Percentiles rank a stretch among this genome's conserved stretches.
Evolutionary conservation across 2,113 vertebrate species (phyloP).

Genomic region (Lepus timidus): DNA sequence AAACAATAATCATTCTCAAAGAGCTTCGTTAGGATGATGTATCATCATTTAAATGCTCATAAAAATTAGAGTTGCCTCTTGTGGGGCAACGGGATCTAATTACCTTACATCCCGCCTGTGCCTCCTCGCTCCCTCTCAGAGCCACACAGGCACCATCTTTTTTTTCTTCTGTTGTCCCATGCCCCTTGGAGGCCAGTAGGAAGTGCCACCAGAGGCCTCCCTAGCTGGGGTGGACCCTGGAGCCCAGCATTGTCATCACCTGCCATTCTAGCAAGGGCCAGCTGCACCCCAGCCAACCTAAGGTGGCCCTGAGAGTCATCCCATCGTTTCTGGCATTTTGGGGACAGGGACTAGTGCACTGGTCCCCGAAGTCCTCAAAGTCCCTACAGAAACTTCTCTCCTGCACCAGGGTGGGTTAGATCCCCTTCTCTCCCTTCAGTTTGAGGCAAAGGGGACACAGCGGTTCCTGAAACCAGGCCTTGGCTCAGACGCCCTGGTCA

Average conservation of each 20-base stretch:
- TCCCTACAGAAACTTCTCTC: background rate
- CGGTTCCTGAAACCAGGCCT: background rate
- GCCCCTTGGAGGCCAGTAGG: background rate
- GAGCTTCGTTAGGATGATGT: constrained; percentile 89
- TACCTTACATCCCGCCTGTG: constrained; percentile 81
- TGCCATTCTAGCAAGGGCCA: background rate
- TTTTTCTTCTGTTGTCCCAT: background rate
- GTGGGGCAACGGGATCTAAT: constrained; percentile 87
- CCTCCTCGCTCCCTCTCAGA: constrained; percentile 68
- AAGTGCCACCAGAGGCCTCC: background rate
- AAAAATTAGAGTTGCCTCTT: constrained; percentile 91
- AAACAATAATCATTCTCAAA: constrained; percentile 91
- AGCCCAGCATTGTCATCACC: background rate
- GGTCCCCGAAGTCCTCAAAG: background rate
- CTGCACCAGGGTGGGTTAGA: too few species aligned
- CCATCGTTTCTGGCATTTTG: background rate
- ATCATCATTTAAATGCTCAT: constrained; percentile 90
- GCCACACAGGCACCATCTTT: rapidly evolving
- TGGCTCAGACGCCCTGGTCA: background rate
- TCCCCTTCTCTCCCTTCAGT: background rate
- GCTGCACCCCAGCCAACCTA: background rate
- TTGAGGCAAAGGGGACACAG: background rate
- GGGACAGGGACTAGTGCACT: background rate
- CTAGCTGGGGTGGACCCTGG: background rate
- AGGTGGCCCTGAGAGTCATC: background rate